These are phyloP conservation scores for Erebia ligea DNA, from an alignment of 2,888 invertebrate genomes.

Conservation along the genomic window DNA sequence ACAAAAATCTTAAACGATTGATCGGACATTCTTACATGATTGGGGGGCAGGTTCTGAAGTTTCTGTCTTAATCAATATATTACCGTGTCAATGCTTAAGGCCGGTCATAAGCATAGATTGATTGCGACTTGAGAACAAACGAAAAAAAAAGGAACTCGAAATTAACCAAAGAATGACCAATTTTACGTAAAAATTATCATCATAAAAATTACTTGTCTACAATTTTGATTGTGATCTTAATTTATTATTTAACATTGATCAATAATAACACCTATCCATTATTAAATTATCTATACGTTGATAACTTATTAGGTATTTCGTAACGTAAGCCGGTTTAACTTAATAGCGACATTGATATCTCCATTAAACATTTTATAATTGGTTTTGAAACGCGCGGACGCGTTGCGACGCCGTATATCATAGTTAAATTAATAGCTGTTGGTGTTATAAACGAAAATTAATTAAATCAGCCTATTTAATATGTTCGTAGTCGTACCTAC, in stretches of 20 bases:
- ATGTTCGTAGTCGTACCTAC: conserved; percentile 10
- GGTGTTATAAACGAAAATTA: conserved; percentile 28
- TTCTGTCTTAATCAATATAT: no score
- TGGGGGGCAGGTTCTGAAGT: no score
- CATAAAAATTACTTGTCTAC: background rate
- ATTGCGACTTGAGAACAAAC: no score
- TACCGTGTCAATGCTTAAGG: no score
- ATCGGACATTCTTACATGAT: no score
- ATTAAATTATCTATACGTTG: background rate
- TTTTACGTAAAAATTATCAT: background rate
- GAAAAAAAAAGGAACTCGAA: no score
- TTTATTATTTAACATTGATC: background rate
- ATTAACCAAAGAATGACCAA: background rate
- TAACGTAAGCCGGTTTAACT: conserved; percentile 18
- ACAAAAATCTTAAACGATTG: no score
- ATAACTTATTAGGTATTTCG: conserved; percentile 1
- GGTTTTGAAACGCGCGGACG: conserved; percentile 29
- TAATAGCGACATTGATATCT: conserved; percentile 30
- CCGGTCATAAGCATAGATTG: no score
- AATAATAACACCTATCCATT: background rate
- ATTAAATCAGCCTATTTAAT: conserved; percentile 26
- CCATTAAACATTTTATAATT: conserved; percentile 26
- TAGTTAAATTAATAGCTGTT: conserved; percentile 29
- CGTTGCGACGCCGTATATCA: conserved; percentile 31
- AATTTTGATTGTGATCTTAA: background rate